Conservation (phyloP, 2,113 vertebrate genomes). For the Psilopsiagon aurifrons region DNA sequence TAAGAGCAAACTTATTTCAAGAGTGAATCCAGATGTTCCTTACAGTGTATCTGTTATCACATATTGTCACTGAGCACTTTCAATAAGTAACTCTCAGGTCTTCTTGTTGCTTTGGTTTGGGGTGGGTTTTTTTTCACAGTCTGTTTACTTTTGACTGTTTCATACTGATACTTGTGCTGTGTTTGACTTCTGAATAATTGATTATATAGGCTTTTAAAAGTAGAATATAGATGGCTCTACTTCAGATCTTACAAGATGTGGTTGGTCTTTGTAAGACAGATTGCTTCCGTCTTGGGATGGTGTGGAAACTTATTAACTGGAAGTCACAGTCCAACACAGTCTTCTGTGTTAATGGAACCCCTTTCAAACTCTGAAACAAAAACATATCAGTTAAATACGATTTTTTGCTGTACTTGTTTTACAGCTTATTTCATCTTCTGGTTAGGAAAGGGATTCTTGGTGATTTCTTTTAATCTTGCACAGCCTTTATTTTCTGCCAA, state of each 20-base stretch:
- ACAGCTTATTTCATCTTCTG: background rate
- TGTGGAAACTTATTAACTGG: background rate
- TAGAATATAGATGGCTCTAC: background rate
- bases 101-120: background rate
- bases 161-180: background rate
- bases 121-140: background rate
- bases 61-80: background rate
- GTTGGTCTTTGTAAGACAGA: background rate
- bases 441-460: background rate
- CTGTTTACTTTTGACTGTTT: background rate
- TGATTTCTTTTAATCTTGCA: background rate
- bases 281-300: background rate
- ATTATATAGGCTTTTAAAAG: background rate
- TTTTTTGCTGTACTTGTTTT: background rate
- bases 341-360: background rate
- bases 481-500: background rate
- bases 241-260: background rate
- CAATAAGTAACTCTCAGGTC: background rate
- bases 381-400: accelerated
- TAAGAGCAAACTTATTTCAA: background rate
- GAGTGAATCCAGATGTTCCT: background rate
- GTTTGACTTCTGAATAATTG: background rate
- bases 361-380: background rate
- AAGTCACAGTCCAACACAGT: background rate
- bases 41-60: background rate